Evolutionary conservation across 2,113 vertebrate genomes (phyloP).

Genomic region (Dasypus novemcinctus): DNA sequence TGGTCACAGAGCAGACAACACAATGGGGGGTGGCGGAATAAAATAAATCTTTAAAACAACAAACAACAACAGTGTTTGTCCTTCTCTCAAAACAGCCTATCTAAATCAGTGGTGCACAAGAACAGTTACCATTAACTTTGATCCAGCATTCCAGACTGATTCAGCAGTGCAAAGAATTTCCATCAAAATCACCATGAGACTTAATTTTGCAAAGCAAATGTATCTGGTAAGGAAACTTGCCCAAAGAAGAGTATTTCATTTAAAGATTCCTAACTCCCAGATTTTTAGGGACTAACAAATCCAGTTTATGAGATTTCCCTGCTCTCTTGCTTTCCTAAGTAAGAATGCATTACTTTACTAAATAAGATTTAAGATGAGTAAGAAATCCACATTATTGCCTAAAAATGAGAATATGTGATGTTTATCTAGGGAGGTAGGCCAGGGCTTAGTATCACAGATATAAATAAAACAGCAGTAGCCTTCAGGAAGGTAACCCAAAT

Average conservation of each 20-base stretch:
- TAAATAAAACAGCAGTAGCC: background rate
- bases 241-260: background rate
- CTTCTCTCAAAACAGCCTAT: background rate
- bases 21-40: too few relatives aligned
- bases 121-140: background rate
- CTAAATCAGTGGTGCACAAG: background rate
- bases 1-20: too few relatives aligned
- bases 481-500: background rate
- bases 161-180: background rate
- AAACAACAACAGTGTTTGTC: background rate
- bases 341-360: background rate
- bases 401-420: background rate
- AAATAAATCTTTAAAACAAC: too few relatives aligned
- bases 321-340: background rate
- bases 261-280: background rate
- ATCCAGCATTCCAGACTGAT: background rate
- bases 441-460: background rate
- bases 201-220: slow-evolving; percentile 1
- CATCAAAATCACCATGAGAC: background rate
- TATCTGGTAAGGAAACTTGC: background rate
- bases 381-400: background rate
- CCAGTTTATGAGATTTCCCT: background rate
- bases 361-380: background rate
- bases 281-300: background rate
- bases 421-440: background rate